Evolutionary conservation across 30 jellyfish, hydroid and myxozoan species (phyloP), one percentile per base, ranked within the genome.

Genomic region (Mastigias papua): DNA sequence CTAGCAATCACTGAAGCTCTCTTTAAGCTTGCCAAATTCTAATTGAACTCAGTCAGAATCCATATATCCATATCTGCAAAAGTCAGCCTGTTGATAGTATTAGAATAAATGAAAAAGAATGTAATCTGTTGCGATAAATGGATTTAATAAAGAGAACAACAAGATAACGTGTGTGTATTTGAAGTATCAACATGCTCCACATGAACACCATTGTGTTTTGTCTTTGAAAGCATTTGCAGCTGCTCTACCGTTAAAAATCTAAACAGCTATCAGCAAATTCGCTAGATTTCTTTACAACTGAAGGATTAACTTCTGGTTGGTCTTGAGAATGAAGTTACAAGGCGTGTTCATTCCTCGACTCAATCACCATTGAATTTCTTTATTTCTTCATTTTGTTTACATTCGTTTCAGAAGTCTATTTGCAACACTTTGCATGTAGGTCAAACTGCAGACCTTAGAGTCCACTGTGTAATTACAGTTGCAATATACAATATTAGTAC

Each of bases 41-140:
- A n/a, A n/a, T n/a, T n/a, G 7, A 42, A 42, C 74, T 7, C 19
- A 1, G 22, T 42, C 34, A 23, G 83, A 32, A 30, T 37, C 67
- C 21, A 35, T 33, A 37, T 42, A 72, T 33, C 54, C 54, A 9
- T 28, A 72, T 27, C 63, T 1, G 35, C 6, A 72, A 72, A n/a
- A 48, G 68, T 29, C 83, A 23, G 68, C 66, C 19, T 72, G 48
- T 35, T 35, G 80, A 69, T 31, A 21, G 68, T 17, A 35, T 37
- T 72, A 34, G 63, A 33, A 30, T 9, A 42, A 35, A 31, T 32
- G 83, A 72, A 34, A 29, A 80, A 65, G 81, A 28, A 54, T 68
- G 32, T 77, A 80, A 80, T 80, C 90, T 66, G 31, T 33, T 15
- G 69, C 48, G 90, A 80, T 80, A 80, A 80, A 64, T 31, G 90